Evolutionary conservation across 2,113 vertebrate species (phyloP), one percentile per base, ranked within the genome.

Genomic region (Varanus salvator): DNA sequence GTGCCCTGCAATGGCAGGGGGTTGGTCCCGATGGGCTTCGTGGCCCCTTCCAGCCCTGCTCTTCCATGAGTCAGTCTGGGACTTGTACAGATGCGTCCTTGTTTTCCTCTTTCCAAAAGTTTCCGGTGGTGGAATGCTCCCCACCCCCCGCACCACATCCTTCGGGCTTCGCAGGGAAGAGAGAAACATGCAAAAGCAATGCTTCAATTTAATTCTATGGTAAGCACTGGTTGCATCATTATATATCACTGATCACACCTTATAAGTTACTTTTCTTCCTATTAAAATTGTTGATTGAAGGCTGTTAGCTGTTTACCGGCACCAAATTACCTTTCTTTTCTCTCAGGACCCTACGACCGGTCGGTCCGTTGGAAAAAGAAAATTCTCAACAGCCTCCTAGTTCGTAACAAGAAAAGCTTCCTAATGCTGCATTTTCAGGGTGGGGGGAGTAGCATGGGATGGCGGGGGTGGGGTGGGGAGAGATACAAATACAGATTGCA

Each of bases 221-320:
- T 87, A 94, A 95, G 95, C 91, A 93, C 93, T 93, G 93, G 64
- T 57, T 44, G 60, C 95, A 94, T 90, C 95, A 92, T 95, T 95
- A 96, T 21, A 21, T 92, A 87, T 91, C 93, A 91, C 89, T 75
- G 86, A 92, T 78, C 90, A 87, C 12, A 77, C 78, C 72, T 4
- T 90, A 84, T 25, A 90, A 92, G 90, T 29, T 89, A 92, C 84
- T 92, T 90, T 91, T 96, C 95, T 94, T 34, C 90, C 92, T 93
- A 95, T 97, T 97, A 95, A 97, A 96, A 96, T 94, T 60, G 90
- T 95, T 94, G 96, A 95, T 96, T 95, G 97, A 96, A 97, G 94
- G 92, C 89, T 19, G 93, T 96, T 96, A 93, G 94, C 92, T 96
- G 84, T 95, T 97, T 93, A 96, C 95, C 95, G 92, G 84, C 85